Conservation (phyloP, 1,140 invertebrate genomes). For the Colletes gigas region DNA sequence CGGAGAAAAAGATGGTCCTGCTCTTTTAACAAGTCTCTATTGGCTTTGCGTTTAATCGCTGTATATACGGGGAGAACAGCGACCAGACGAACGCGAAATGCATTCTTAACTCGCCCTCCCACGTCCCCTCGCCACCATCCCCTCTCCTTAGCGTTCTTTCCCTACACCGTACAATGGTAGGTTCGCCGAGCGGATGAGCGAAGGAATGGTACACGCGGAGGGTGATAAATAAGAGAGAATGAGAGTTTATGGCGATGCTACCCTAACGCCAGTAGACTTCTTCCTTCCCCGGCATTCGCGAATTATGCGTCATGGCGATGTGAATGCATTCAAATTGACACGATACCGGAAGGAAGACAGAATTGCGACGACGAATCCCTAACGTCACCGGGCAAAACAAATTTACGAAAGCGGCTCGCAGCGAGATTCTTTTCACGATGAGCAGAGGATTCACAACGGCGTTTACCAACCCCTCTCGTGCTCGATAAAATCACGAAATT, state of each 20-base stretch:
- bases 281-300: conserved; percentile 63
- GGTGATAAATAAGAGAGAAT: conserved; percentile 63
- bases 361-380: conserved; percentile 18
- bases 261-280: conserved; percentile 23
- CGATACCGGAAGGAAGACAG: conserved; percentile 50
- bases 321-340: conserved; percentile 64
- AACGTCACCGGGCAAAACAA: conserved; percentile 38
- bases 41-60: conserved; percentile 43
- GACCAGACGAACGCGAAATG: conserved; percentile 61
- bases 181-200: conserved; percentile 48
- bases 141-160: not conserved
- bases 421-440: too few species aligned
- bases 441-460: too few species aligned
- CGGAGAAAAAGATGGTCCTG: conserved; percentile 6
- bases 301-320: conserved; percentile 72
- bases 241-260: conserved; percentile 51
- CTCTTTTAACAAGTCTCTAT: conserved; percentile 46
- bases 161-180: conserved; percentile 22
- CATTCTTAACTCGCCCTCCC: conserved; percentile 56
- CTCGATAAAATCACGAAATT: too few species aligned
- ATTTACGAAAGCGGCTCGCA: conserved; percentile 34
- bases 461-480: too few species aligned
- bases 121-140: not conserved
- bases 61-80: conserved; percentile 23
- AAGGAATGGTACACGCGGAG: conserved; percentile 52